These are phyloP conservation scores for Onthophagus taurus DNA, from an alignment of 1,140 invertebrate species.

Conservation along the genomic window DNA sequence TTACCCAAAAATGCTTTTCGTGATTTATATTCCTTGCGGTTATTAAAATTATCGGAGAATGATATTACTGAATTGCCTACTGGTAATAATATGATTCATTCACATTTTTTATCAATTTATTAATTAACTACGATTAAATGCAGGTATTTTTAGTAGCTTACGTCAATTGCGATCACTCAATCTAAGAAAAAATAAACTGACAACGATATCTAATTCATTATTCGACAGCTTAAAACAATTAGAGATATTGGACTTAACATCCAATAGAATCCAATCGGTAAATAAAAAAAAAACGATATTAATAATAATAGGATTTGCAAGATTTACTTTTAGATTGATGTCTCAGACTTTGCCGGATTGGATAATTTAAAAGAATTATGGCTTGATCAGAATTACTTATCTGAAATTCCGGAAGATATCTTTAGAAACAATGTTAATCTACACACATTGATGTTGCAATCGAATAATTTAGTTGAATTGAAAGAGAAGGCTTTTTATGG, in stretches of 20 bases:
- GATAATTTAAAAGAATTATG: constrained; percentile 30
- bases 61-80: constrained; percentile 33
- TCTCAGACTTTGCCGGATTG: constrained; percentile 27
- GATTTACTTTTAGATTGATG: constrained; percentile 22
- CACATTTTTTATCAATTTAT: background rate
- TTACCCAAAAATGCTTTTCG: constrained; percentile 46
- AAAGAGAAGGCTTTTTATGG: constrained; percentile 29
- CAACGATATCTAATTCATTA: constrained; percentile 34
- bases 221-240: constrained; percentile 41
- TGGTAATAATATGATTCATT: constrained; percentile 16
- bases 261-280: constrained; percentile 33
- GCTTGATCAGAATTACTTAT: constrained; percentile 32
- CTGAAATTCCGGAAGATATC: constrained; percentile 27
- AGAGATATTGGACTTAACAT: constrained; percentile 38
- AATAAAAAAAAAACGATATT: constrained; percentile 2
- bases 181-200: constrained; percentile 43
- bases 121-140: constrained; percentile 3
- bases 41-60: constrained; percentile 51
- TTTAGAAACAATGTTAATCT: constrained; percentile 27
- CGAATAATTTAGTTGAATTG: constrained; percentile 34
- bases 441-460: constrained; percentile 33
- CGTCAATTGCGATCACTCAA: constrained; percentile 43
- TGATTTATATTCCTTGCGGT: constrained; percentile 45
- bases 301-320: constrained; percentile 9
- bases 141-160: constrained; percentile 38